phyloP scores from a whole-genome alignment of 2,797 vertebrate genomes.

The Avahi laniger region DNA sequence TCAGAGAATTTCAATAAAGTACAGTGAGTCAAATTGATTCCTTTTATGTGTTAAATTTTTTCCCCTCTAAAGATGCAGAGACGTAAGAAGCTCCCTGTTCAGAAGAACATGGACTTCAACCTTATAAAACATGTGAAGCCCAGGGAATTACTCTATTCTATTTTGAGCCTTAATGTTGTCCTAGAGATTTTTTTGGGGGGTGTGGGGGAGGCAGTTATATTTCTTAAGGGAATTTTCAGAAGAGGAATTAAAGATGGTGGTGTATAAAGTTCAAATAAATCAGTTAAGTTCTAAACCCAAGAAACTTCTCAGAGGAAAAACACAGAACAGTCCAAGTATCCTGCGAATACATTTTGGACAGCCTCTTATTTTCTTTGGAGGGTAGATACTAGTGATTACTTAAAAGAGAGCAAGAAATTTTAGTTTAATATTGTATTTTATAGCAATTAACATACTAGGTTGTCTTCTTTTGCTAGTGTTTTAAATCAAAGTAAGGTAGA shows the following conservation, averaged over 20 bases:
- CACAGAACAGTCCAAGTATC: neutral
- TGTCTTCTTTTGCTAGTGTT: constrained; percentile 10
- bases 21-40: neutral
- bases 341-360: constrained; percentile 9
- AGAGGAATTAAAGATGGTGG: constrained; percentile 30
- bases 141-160: neutral
- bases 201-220: neutral
- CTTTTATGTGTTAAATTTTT: neutral
- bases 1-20: constrained; percentile 44
- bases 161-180: constrained; percentile 1
- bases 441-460: neutral
- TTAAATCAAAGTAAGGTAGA: neutral
- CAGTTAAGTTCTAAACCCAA: constrained; percentile 2
- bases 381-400: neutral
- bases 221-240: constrained; percentile 38
- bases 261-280: constrained; percentile 27
- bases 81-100: neutral
- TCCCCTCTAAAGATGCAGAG: neutral
- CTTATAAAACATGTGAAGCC: neutral
- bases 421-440: constrained; percentile 32
- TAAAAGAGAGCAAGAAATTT: constrained; percentile 25
- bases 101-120: neutral
- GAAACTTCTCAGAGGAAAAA: constrained; percentile 22
- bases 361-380: neutral
- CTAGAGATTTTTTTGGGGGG: neutral